These are phyloP conservation scores for Gobionotothen gibberifrons DNA, from an alignment of 2,797 vertebrate genomes.

Conservation along the genomic window DNA sequence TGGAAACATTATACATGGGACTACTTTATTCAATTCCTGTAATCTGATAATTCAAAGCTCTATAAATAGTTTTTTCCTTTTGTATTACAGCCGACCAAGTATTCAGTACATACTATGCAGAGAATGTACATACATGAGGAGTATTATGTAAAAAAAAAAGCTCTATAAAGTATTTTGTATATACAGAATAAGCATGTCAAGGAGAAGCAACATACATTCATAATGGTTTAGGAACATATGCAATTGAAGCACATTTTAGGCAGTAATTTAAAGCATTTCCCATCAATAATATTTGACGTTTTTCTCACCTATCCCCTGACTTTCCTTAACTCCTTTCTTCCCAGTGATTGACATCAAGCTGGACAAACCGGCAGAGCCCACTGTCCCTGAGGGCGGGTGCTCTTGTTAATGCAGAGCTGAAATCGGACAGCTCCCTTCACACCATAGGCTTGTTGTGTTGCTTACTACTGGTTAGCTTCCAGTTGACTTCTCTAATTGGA, in stretches of 20 bases:
- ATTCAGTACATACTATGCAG: not conserved
- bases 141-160: too few relatives aligned
- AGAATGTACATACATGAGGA: too few relatives aligned
- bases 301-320: not conserved
- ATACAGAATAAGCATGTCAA: too few relatives aligned
- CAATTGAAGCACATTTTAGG: not conserved
- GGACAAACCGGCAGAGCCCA: conserved; percentile 90
- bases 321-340: conserved; percentile 66
- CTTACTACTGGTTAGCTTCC: conserved; percentile 95
- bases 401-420: conserved; percentile 91
- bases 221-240: too few relatives aligned
- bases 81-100: not conserved
- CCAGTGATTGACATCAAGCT: conserved; percentile 95
- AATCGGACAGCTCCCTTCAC: conserved; percentile 84
- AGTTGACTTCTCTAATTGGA: conserved; percentile 88
- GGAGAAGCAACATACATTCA: too few relatives aligned
- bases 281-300: not conserved
- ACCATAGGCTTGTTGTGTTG: conserved; percentile 93
- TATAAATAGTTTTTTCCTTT: not conserved
- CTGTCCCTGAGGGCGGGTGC: conserved; percentile 90
- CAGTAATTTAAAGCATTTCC: not conserved
- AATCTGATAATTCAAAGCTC: not conserved
- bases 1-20: not conserved
- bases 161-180: too few relatives aligned
- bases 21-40: not conserved